Base-by-base conservation (phyloP, 2,797 vertebrate genomes). In the Tachyglossus aculeatus region DNA sequence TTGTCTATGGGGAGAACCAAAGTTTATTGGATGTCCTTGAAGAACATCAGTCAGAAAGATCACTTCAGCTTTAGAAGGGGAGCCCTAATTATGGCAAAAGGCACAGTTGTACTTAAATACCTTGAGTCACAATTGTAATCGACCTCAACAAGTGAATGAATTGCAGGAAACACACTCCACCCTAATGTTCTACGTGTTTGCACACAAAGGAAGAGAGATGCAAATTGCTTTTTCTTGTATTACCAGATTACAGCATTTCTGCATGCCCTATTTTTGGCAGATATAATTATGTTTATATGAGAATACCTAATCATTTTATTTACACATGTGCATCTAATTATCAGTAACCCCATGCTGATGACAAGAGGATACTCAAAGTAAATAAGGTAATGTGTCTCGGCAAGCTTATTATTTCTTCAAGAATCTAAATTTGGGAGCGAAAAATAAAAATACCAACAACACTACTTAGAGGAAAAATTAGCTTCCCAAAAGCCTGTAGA, bases 281-380 rank as follows among this genome's bases (percentile, higher is more conserved):
- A 63, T 29, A 61, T 82, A 88, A 91, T 90, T 83, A 80, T 54
- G 78, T 81, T 89, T 88, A 78, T 69, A 55, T 74, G 80, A 84
- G 85, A 86, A 77, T 71, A 87, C 80, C 77, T 90, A 85, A 90
- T 91, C 81, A 84, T 53, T 71, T 3, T 85, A 89, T 90, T 90
- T 90, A 87, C 66, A 56, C 64, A 67, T 66, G 78, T 81, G 74
- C 70, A 66, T 83, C 80, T 82, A 78, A 89, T 90, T 86, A 74
- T 43, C 59, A 83, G 67, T 73, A 88, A 83, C 83, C 83, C 63
- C 90, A 83, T 63, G 87, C 88, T 81, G 89, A 76, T 90, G 75
- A 83, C 78, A 83, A 88, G 90, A 90, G 90, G 84, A 79, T 74
- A 21, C 67, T 89, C 64, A 22, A 75, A 74, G 59, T 73, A 82